Conservation (phyloP, 1,140 invertebrate species). For the Diuraphis noxia region DNA sequence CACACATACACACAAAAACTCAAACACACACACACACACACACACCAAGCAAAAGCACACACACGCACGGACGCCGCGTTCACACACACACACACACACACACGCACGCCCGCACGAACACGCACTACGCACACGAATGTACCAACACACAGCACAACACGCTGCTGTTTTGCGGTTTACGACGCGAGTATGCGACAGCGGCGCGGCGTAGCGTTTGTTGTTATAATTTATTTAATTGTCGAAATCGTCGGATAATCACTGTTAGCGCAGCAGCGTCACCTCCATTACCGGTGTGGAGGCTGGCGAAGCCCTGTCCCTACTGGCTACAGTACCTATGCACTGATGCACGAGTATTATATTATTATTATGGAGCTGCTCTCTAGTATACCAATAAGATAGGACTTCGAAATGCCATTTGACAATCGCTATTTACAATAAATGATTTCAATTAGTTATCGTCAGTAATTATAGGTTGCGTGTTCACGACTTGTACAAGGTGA, state of each 20-base stretch:
- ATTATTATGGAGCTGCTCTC: not conserved
- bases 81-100: not conserved
- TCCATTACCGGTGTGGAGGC: not conserved
- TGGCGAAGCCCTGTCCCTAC: not conserved
- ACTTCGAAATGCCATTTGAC: not conserved
- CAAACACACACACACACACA: not conserved
- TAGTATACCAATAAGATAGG: not conserved
- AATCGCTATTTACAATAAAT: too few relatives aligned
- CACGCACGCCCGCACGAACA: not conserved
- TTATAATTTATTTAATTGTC: not conserved
- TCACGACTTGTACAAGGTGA: too few relatives aligned
- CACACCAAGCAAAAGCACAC: not conserved
- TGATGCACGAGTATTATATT: not conserved
- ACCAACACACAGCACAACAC: not conserved
- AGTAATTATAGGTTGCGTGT: too few relatives aligned
- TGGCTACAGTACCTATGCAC: too few relatives aligned
- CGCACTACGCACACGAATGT: not conserved
- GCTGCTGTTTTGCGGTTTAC: constrained; percentile 13
- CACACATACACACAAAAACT: not conserved
- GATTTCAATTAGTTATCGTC: not conserved
- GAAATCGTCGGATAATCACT: constrained; percentile 4
- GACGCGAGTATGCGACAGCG: not conserved
- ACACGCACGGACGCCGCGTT: not conserved
- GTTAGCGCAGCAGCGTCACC: not conserved
- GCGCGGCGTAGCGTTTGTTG: constrained; percentile 13